These are phyloP conservation scores for Cryptotis parvus DNA, from an alignment of 2,113 vertebrate species.

Conservation along the genomic window DNA sequence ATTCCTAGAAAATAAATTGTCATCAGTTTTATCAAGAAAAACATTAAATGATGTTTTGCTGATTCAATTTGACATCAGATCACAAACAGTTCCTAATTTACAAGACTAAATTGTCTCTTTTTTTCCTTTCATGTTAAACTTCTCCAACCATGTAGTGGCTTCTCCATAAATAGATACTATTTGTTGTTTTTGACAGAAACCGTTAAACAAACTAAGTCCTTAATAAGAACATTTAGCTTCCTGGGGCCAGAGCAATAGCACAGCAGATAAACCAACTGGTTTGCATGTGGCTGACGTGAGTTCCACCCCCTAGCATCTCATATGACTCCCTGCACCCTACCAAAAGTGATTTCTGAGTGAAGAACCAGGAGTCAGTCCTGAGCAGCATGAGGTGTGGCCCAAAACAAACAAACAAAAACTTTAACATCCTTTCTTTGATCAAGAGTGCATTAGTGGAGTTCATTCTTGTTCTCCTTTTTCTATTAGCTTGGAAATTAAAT, in stretches of 20 bases:
- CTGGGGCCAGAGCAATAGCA: no score
- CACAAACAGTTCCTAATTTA: not conserved
- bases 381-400: no score
- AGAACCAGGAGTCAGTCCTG: no score
- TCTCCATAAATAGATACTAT: not conserved
- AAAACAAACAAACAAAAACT: not conserved
- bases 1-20: conserved; percentile 39
- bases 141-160: not conserved
- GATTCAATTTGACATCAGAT: not conserved
- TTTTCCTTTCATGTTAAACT: not conserved
- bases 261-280: no score
- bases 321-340: no score
- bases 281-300: no score
- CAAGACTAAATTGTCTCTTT: not conserved
- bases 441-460: not conserved
- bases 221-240: not conserved
- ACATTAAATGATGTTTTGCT: not conserved
- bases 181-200: not conserved
- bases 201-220: not conserved
- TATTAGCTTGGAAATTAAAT: not conserved
- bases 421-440: not conserved
- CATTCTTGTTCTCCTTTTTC: not conserved
- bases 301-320: no score
- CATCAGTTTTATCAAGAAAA: not conserved
- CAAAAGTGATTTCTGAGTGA: no score